Conservation (phyloP, 2,888 invertebrate species). For the Folsomia manolachei region DNA sequence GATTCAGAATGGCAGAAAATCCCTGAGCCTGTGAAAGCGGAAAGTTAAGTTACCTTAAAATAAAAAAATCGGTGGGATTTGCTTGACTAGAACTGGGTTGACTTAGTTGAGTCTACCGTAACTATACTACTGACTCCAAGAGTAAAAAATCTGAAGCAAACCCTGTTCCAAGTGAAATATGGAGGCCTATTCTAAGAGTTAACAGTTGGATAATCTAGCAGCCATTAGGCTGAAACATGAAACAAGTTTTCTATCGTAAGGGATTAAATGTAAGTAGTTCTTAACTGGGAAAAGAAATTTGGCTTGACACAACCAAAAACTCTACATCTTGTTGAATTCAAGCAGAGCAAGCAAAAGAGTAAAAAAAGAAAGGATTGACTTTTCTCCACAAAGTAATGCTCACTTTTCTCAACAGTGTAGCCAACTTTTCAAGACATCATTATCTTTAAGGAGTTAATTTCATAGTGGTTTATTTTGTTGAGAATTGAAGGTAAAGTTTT, state of each 20-base stretch:
- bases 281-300: slow-evolving; percentile 30
- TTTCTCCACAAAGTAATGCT: too few relatives aligned
- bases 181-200: not conserved
- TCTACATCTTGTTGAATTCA: not conserved
- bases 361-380: slow-evolving; percentile 17
- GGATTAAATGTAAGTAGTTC: slow-evolving; percentile 18
- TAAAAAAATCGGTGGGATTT: not conserved
- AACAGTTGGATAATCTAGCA: slow-evolving; percentile 14
- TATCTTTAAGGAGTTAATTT: too few relatives aligned
- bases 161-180: not conserved
- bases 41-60: not conserved
- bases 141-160: not conserved
- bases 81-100: not conserved
- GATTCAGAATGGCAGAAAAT: not conserved
- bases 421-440: too few relatives aligned
- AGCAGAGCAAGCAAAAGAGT: not conserved
- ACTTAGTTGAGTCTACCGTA: too few relatives aligned
- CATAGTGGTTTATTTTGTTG: too few relatives aligned
- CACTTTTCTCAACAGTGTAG: too few relatives aligned
- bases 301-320: slow-evolving; percentile 39
- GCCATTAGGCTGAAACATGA: slow-evolving; percentile 15
- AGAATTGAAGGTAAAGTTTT: too few relatives aligned
- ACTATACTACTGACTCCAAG: too few relatives aligned
- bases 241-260: slow-evolving; percentile 11
- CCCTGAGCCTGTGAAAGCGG: not conserved